phyloP scores from a whole-genome alignment of 2,113 vertebrate genomes.

The Nicator chloris region DNA sequence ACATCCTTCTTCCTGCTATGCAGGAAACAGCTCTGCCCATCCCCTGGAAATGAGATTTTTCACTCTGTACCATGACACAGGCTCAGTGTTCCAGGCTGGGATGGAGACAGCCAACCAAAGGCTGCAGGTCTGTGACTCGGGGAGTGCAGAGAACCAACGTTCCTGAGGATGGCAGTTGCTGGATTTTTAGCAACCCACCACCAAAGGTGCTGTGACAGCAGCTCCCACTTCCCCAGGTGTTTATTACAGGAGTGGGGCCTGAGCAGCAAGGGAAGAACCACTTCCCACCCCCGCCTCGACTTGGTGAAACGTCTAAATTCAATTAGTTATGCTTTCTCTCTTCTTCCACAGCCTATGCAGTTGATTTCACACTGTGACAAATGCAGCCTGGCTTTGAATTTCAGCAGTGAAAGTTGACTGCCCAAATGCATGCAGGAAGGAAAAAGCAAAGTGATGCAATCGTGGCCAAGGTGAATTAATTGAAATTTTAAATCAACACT shows the following conservation, averaged over 20 bases:
- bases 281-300: accelerated
- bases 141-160: neutral
- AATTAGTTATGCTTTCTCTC: slow-evolving; percentile 1
- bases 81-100: neutral
- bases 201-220: accelerated
- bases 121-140: neutral
- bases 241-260: neutral
- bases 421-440: neutral
- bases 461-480: neutral
- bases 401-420: neutral
- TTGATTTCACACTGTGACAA: slow-evolving; percentile 7
- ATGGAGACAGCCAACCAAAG: neutral
- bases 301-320: neutral
- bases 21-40: neutral
- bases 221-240: neutral
- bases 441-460: slow-evolving; percentile 1
- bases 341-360: neutral
- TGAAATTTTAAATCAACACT: neutral
- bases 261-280: neutral
- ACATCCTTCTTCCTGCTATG: accelerated
- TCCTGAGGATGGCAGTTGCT: accelerated
- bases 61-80: accelerated
- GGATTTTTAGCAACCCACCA: neutral
- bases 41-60: neutral
- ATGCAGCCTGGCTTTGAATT: slow-evolving; percentile 12